Percentiles rank a stretch among this genome's conserved stretches.
These are phyloP conservation scores for Odontocerum albicorne DNA, from an alignment of 2,888 invertebrate species.

Conservation along the genomic window DNA sequence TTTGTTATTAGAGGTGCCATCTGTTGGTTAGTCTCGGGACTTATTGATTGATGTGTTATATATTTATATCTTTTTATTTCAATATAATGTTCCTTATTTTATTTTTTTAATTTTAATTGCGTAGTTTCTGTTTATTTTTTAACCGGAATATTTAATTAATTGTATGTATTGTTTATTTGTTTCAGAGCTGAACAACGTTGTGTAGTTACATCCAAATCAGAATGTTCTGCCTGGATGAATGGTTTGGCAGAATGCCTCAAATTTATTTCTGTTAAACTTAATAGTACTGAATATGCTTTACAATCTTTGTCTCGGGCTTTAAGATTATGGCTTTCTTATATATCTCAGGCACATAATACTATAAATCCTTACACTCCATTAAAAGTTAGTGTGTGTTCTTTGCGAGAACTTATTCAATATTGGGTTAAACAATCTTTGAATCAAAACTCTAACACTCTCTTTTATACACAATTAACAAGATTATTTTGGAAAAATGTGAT, in stretches of 20 bases:
- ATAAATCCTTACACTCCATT: slow-evolving; percentile 40
- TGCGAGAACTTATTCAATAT: slow-evolving; percentile 44
- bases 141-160: too few relatives aligned
- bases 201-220: slow-evolving; percentile 64
- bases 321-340: slow-evolving; percentile 40
- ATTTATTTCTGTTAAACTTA: slow-evolving; percentile 49
- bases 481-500: slow-evolving; percentile 51
- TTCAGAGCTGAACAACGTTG: slow-evolving; percentile 62
- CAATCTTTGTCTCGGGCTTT: slow-evolving; percentile 24
- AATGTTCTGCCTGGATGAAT: slow-evolving; percentile 66
- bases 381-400: slow-evolving; percentile 41
- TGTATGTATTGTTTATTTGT: too few relatives aligned
- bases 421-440: slow-evolving; percentile 46
- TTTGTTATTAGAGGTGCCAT: too few relatives aligned
- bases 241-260: slow-evolving; percentile 76
- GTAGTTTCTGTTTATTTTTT: too few relatives aligned
- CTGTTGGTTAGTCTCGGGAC: too few relatives aligned
- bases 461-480: slow-evolving; percentile 44
- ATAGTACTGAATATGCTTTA: slow-evolving; percentile 1
- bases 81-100: too few relatives aligned
- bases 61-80: too few relatives aligned
- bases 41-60: too few relatives aligned
- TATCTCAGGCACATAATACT: slow-evolving; percentile 37
- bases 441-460: slow-evolving; percentile 34
- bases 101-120: too few relatives aligned